Conservation (phyloP, 30 jellyfish, hydroid and myxozoan genomes). For the Aurelia aurita complex sp. Pacific region DNA sequence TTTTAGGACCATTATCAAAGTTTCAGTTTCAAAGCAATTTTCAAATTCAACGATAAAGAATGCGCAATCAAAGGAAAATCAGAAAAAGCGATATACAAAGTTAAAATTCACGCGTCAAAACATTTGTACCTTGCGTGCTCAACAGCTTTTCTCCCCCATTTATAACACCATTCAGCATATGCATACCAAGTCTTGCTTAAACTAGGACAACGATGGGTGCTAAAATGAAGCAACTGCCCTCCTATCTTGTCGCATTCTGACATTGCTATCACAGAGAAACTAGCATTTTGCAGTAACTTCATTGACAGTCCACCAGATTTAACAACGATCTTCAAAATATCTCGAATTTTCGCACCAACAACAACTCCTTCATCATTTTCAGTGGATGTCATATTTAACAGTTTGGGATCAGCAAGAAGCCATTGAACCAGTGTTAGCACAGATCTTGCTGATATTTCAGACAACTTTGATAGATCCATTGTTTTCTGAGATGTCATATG, state of each 20-base stretch:
- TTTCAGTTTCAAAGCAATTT: too few relatives aligned
- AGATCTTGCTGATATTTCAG: conserved; percentile 88
- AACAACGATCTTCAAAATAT: conserved; percentile 76
- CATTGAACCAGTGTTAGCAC: conserved; percentile 82
- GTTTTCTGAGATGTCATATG: conserved; percentile 56
- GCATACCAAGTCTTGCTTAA: conserved; percentile 96
- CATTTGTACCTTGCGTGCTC: conserved; percentile 85
- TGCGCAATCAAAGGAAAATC: too few relatives aligned
- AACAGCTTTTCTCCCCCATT: conserved; percentile 96
- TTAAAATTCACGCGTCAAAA: background rate
- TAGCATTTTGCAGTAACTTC: conserved; percentile 79
- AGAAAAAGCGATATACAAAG: too few relatives aligned
- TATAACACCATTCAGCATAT: conserved; percentile 99
- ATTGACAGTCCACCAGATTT: conserved; percentile 83
- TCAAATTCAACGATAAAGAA: too few relatives aligned
- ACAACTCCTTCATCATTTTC: conserved; percentile 72
- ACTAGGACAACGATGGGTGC: conserved; percentile 90
- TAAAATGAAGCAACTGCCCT: conserved; percentile 93
- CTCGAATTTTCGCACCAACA: conserved; percentile 88
- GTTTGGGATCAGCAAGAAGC: conserved; percentile 86
- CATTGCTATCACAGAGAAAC: conserved; percentile 46
- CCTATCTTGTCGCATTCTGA: conserved; percentile 93
- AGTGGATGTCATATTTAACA: conserved; percentile 57
- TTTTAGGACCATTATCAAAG: too few relatives aligned
- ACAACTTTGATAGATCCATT: conserved; percentile 45